Base-by-base conservation (phyloP, 30 jellyfish, hydroid and myxozoan species). In the Euphysa ruthae region DNA sequence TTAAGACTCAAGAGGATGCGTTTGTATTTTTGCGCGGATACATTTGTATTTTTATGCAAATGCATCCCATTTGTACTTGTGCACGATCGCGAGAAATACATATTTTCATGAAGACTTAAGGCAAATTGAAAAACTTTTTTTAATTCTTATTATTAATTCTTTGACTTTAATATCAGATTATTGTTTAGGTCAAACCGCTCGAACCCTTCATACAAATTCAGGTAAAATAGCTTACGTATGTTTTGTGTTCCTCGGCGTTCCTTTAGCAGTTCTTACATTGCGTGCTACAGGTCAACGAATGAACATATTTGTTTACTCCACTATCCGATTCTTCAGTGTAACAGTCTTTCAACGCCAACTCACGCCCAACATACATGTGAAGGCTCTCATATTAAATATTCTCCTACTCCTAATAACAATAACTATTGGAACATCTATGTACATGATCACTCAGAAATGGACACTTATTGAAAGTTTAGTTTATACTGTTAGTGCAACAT, bases 281-380 rank as follows among this genome's bases (percentile, higher is more conserved):
- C 84, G 98, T 10, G 98, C 98, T 20, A 88, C 98, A n/a, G 98
- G 98, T 12, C 93, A 79, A 56, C 91, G 98, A 3, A 32, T 88
- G 35, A 88, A 88, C 63, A 77, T 88, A 19, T 63, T 81, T 19
- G 94, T 88, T 4, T 88, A 88, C 51, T 79, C 93, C 7, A 55
- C 83, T 42, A 88, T 88, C 18, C 94, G 98, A 16, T 88, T 71
- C 44, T 65, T 88, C 73, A 88, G 81, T 64, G 98, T 88, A 8
- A 71, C 66, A 19, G 64, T 88, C 24, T 78, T 88, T 91, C 75
- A 81, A 22, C 84, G 98, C 32, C 98, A 79, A 50, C 49, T 88
- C 62, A 88, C 98, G 8, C 65, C 93, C 16, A 84, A 88, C 51
- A 73, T 79, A 8, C 98, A 88, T 55, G 70, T 88, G 66, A 88